A percentile compares a stretch with the other conserved stretches of the same genome.
These are phyloP conservation scores for Ammodytes marinus DNA, from an alignment of 2,113 vertebrate species.

Conservation along the genomic window DNA sequence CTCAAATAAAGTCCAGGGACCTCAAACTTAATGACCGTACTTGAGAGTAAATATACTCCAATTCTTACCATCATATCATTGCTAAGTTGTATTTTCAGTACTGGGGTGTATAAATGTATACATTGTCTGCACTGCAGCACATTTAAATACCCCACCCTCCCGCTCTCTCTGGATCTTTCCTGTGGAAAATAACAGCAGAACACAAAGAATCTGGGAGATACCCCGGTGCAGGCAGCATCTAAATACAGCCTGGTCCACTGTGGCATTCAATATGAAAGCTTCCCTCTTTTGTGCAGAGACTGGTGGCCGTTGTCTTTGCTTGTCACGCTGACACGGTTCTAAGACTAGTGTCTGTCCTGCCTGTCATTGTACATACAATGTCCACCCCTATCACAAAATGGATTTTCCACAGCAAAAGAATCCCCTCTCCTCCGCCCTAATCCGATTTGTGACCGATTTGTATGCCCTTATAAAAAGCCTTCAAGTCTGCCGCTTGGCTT, in stretches of 20 bases:
- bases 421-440: conserved; percentile 64
- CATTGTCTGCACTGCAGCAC: not conserved
- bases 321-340: conserved; percentile 51
- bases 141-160: too few species aligned
- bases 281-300: conserved; percentile 44
- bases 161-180: not conserved
- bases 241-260: conserved; percentile 36
- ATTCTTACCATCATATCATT: too few species aligned
- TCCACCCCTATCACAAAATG: conserved; percentile 65
- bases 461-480: conserved; percentile 73
- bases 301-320: conserved; percentile 38
- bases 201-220: conserved; percentile 39
- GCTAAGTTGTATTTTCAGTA: too few species aligned
- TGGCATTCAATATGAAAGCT: conserved; percentile 42
- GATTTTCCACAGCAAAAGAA: conserved; percentile 63
- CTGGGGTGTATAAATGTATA: not conserved
- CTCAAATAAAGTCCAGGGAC: too few species aligned
- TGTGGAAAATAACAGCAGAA: conserved; percentile 41
- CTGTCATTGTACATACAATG: conserved; percentile 65
- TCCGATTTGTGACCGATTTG: conserved; percentile 76
- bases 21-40: too few species aligned
- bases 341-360: conserved; percentile 59
- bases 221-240: conserved; percentile 22
- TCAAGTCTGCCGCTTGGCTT: conserved; percentile 66
- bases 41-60: too few species aligned